Base-by-base conservation (phyloP, 37 sponge, comb jelly and placozoan genomes). In the Theonella swinhoei region DNA sequence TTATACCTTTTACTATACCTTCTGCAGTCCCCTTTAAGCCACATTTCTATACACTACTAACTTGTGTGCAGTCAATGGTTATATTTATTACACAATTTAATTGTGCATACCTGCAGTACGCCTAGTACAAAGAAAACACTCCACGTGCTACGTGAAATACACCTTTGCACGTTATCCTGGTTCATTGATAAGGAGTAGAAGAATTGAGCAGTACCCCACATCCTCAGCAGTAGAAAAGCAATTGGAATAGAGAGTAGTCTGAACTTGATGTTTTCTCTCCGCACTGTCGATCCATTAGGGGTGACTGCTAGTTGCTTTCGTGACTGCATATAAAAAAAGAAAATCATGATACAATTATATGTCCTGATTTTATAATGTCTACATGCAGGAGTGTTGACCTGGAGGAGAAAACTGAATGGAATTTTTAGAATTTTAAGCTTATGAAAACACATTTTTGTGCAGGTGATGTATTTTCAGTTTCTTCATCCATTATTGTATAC, bases 181-280 rank as follows among this genome's bases (percentile, higher is more conserved):
- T 35, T 66, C 11, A 42, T 24, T 14, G 42, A 31, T 3, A 87
- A 4, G 39, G 73, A 68, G 42, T 71, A 80, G 67, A 87, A 87
- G 82, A 87, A 80, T 47, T 82, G 89, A 22, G 82, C 66, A 24
- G 83, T 75, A 5, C 89, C 89, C 89, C 89, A 88, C 30, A 88
- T 75, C 64, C 89, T 59, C 22, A 88, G 83, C 30, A 88, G 34
- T 1, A 88, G 36, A 35, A 88, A 88, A 72, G 75, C 77, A 3
- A 88, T 5, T 3, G 89, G 89, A 5, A 88, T 82, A n/a, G 75
- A 39, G 2, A 79, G 74, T 8, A 88, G 83, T 31, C 74, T 26
- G 0, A 64, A 28, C 29, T 88, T 38, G 22, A 77, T 62, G 54
- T 14, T 7, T 47, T 47, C 54, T 14, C 14, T 7, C 11, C 54